A percentile compares a stretch with the other conserved stretches of the same genome.
Conservation (phyloP, 2,113 vertebrate species). For the Alectura lathami region DNA sequence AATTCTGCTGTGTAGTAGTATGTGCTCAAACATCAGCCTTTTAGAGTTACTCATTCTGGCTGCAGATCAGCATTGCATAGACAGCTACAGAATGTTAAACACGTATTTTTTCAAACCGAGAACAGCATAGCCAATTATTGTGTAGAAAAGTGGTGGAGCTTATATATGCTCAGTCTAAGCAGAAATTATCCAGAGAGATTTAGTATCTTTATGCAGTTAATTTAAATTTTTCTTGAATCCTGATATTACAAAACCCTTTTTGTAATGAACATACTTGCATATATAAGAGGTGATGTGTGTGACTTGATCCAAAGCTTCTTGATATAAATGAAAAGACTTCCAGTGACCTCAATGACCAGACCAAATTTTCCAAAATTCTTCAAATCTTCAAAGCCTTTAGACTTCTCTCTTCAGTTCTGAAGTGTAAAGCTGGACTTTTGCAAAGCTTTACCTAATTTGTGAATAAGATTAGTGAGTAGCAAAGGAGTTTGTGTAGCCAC, state of each 20-base stretch:
- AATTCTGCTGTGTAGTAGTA: conserved; percentile 55
- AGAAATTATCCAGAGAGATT: not conserved
- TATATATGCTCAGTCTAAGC: not conserved
- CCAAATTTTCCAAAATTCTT: not conserved
- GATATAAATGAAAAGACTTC: not conserved
- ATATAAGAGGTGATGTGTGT: not conserved
- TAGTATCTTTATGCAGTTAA: not conserved
- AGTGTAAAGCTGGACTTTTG: not conserved
- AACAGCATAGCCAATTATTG: not conserved
- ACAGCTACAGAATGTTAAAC: conserved; percentile 52
- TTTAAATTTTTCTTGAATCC: not conserved
- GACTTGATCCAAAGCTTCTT: not conserved
- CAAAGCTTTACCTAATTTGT: not conserved
- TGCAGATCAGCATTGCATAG: conserved; percentile 28
- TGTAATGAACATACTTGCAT: not conserved
- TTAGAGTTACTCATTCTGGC: conserved; percentile 63
- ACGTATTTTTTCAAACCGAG: not conserved
- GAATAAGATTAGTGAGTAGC: not conserved
- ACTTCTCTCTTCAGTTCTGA: not conserved
- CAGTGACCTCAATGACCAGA: not conserved
- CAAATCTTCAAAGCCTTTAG: not conserved
- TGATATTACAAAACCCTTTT: not conserved
- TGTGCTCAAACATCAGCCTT: conserved; percentile 53
- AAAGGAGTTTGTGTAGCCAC: not conserved
- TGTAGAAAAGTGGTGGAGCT: not conserved